Base-by-base conservation (phyloP, 2,888 invertebrate species). In the Andrena minutula region DNA sequence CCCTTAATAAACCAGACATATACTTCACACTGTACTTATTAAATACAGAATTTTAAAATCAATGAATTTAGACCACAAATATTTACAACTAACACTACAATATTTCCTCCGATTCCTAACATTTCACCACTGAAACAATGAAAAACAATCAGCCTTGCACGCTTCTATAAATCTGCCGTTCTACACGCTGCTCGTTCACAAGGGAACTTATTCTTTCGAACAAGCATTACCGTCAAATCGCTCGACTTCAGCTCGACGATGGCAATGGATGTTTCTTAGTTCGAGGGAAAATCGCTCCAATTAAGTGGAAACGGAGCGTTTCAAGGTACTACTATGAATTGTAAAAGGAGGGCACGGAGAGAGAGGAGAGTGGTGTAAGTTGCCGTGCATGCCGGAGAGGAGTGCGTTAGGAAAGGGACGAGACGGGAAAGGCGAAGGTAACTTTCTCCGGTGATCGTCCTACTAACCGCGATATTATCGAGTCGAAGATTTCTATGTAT, bases 401-500 rank as follows among this genome's bases (percentile, higher is more conserved):
- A 84, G 72, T 41, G 73, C 75, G 49, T 58, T 73, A 73, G 41
- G 69, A 63, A 71, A 65, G 72, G 69, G 64, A 66, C 70, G 79
- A 26, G 83, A 70, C 84, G 65, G 88, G 86, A 86, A 87, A 85
- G 80, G 88, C 81, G 87, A 83, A 82, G 83, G 87, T 90, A 92
- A 93, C 93, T 93, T 93, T 93, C 93, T 93, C 92, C 90, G 91
- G 88, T 92, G 92, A 92, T 92, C 89, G 93, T 90, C 90, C 93
- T 79, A 93, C 92, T 93, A 90, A 93, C 93, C 93, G 91, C 92
- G 89, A 93, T 93, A 91, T 92, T 89, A 92, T 91, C 88, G 86
- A 89, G 87, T 88, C 86, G 80, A 90, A 92, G 89, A 91, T 91
- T 90, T 92, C 92, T 91, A 89, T 89, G 87, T 78, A 47, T 87